Base-by-base conservation (phyloP, 1,140 invertebrate genomes). In the Bombus superbus region DNA sequence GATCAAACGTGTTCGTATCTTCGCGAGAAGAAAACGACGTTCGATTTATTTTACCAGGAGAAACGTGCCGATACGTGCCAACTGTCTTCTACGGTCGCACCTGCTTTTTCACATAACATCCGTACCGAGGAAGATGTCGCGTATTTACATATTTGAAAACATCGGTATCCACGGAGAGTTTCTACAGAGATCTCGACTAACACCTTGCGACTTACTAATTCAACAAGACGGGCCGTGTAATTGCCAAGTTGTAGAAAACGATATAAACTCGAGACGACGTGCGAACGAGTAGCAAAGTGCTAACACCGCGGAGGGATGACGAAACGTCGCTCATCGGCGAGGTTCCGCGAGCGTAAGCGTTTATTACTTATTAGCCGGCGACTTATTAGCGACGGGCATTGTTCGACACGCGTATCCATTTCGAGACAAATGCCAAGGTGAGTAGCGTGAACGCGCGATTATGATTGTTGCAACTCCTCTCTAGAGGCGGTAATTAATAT, bases 401-500 rank as follows among this genome's bases (percentile, higher is more conserved):
- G 92, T 94, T 92, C 90, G 89, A 92, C 91, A 91, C 89, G 79
- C 87, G 87, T 92, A 92, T 92, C 84, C 92, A 92, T 92, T 93
- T 91, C 88, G 86, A 92, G 89, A 91, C 90, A 94, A 94, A 94
- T 93, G 93, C 88, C 93, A 94, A 94, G 93, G 92, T 89, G 75
- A 93, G 86, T 86, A 78, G 66, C 71, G 74, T 82, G 89, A 86
- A 80, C 85, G 83, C 47, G 81, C 47, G 82, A 88, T 79, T 84
- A 86, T 85, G 86, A 90, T 91, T 91, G 88, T 90, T 87, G 88
- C 78, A 38, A 75, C 85, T 74, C 42, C 69, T 76, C 59, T 44
- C 42, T 22, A 3, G 38, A 78, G 85, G 44, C 32, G 85, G 77
- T 92, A 93, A 93, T 93, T 93, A 93, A 93, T 93, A 92, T 81